phyloP scores from a whole-genome alignment of 1,140 invertebrate species.

The Colletes gigas region DNA sequence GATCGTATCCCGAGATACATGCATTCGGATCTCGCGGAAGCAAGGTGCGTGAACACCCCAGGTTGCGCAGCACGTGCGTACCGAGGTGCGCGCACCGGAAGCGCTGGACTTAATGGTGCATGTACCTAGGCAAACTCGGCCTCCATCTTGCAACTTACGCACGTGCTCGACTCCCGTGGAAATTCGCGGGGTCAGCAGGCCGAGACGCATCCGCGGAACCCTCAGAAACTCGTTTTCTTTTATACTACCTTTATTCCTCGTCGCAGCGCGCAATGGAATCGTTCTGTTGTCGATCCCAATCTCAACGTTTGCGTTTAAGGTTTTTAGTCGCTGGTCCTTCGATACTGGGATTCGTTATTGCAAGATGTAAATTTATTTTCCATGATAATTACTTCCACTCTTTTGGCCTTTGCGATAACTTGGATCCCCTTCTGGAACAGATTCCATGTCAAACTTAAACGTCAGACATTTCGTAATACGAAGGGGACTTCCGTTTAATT shows the following conservation, averaged over 20 bases:
- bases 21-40: slow-evolving; percentile 61
- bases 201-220: slow-evolving; percentile 34
- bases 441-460: no score
- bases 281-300: not conserved
- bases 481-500: not conserved
- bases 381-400: no score
- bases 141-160: slow-evolving; percentile 42
- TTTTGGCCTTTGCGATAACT: no score
- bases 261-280: slow-evolving; percentile 3
- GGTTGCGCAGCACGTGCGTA: slow-evolving; percentile 42
- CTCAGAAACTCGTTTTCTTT: slow-evolving; percentile 5
- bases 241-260: slow-evolving; percentile 15
- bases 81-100: slow-evolving; percentile 52
- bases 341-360: not conserved
- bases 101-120: slow-evolving; percentile 46
- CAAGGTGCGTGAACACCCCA: slow-evolving; percentile 72
- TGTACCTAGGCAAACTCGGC: slow-evolving; percentile 25
- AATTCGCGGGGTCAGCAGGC: slow-evolving; percentile 53
- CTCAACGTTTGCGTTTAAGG: not conserved
- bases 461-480: no score
- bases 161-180: slow-evolving; percentile 54
- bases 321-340: no score
- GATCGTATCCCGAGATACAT: slow-evolving; percentile 38
- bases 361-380: no score
- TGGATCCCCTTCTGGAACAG: no score